A percentile compares a stretch with the other conserved stretches of the same genome.
Evolutionary conservation across 2,797 vertebrate species (phyloP).

Genomic region (Pogoniulus pusillus): DNA sequence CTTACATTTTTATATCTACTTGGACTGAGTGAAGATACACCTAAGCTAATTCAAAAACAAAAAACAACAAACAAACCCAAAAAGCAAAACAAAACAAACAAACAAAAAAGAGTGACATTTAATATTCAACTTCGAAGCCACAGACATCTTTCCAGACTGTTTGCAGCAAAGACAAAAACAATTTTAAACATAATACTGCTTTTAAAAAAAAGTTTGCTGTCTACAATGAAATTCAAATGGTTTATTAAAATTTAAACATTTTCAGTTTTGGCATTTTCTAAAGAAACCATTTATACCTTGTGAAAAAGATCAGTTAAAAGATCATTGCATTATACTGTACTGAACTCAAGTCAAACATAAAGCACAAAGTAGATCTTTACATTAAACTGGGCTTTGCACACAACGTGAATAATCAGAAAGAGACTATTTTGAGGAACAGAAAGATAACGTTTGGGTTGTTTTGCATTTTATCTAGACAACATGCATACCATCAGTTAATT

Average conservation of each 20-base stretch:
- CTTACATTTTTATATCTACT: slow-evolving; percentile 63
- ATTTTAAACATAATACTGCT: slow-evolving; percentile 62
- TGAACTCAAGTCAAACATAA: slow-evolving; percentile 50
- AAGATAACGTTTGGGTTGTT: background rate
- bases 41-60: slow-evolving; percentile 63
- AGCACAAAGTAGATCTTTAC: slow-evolving; percentile 49
- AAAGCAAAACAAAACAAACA: slow-evolving; percentile 24
- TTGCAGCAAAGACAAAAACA: slow-evolving; percentile 70
- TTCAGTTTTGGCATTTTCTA: slow-evolving; percentile 55
- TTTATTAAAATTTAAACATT: slow-evolving; percentile 53
- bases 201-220: slow-evolving; percentile 50
- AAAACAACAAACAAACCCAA: background rate
- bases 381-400: slow-evolving; percentile 62
- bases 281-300: slow-evolving; percentile 39
- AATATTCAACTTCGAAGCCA: slow-evolving; percentile 72
- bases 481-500: slow-evolving; percentile 65
- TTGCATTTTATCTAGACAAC: slow-evolving; percentile 39
- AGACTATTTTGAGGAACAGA: slow-evolving; percentile 41
- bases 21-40: slow-evolving; percentile 71
- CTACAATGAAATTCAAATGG: slow-evolving; percentile 38
- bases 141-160: slow-evolving; percentile 61
- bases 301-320: slow-evolving; percentile 49
- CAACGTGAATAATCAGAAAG: slow-evolving; percentile 38
- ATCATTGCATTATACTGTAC: background rate
- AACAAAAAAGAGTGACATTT: slow-evolving; percentile 5